These are phyloP conservation scores for Eledone cirrhosa DNA, from an alignment of 2,888 invertebrate species.

Conservation along the genomic window DNA sequence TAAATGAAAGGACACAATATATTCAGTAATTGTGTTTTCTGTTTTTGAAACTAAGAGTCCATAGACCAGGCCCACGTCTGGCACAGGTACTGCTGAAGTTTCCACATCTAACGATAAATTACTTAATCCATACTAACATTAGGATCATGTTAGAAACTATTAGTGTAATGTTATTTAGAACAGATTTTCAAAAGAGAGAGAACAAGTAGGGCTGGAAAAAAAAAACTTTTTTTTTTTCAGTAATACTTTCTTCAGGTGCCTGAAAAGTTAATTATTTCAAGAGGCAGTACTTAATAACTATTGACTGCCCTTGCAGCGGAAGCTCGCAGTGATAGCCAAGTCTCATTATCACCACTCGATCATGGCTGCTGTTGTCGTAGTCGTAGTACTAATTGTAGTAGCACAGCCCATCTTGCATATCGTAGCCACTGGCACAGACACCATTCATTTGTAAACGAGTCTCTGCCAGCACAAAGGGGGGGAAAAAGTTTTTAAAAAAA, in stretches of 20 bases:
- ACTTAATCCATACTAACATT: too few species aligned
- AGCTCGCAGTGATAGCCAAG: constrained; percentile 27
- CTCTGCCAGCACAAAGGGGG: neutral
- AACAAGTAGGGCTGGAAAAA: too few species aligned
- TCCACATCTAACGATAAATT: neutral
- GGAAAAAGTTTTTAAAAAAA: neutral
- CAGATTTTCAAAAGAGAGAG: too few species aligned
- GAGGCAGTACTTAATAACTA: neutral
- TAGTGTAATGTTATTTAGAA: too few species aligned
- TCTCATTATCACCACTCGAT: constrained; percentile 26
- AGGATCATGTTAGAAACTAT: too few species aligned
- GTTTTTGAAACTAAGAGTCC: neutral
- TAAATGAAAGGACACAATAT: neutral
- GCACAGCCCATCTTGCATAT: constrained; percentile 26
- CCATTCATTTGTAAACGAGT: constrained; percentile 4
- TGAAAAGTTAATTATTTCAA: constrained; percentile 11
- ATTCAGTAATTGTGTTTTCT: neutral
- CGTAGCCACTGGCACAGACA: neutral
- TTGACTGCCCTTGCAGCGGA: constrained; percentile 27
- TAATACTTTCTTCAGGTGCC: neutral
- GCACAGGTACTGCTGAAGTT: neutral
- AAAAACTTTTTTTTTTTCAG: too few species aligned
- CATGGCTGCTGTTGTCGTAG: constrained; percentile 11
- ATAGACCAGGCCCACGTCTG: constrained; percentile 1
- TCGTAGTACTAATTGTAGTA: constrained; percentile 15